Percentiles rank a stretch among this genome's conserved stretches.
These are phyloP conservation scores for Dinocampus coccinellae DNA, from an alignment of 2,888 invertebrate species.

Conservation along the genomic window DNA sequence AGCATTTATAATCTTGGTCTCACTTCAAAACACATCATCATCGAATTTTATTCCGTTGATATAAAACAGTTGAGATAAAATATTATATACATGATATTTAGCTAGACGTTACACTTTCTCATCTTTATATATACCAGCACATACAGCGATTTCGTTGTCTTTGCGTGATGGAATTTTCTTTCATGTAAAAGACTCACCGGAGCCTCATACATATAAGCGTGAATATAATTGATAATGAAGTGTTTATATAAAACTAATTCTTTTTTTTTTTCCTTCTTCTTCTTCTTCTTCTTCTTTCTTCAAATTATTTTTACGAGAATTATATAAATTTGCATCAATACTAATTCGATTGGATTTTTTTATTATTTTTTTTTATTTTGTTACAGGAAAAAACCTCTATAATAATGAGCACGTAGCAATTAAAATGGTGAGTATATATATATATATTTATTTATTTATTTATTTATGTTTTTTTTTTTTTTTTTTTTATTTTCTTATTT, in stretches of 20 bases:
- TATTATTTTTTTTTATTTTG: constrained; percentile 63
- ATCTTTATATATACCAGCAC: not conserved
- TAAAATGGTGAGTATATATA: constrained; percentile 83
- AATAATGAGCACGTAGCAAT: constrained; percentile 99
- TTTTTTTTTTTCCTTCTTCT: no score
- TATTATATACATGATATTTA: not conserved
- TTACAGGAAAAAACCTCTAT: constrained; percentile 98
- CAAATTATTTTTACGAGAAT: not conserved
- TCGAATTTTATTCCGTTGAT: not conserved
- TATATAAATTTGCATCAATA: not conserved
- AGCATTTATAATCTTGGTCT: not conserved
- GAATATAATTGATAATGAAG: constrained; percentile 25
- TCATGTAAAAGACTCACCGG: constrained; percentile 4
- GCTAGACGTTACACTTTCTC: not conserved
- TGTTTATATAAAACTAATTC: constrained; percentile 12
- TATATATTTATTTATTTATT: constrained; percentile 15
- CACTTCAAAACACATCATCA: not conserved
- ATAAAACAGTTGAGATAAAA: constrained; percentile 1
- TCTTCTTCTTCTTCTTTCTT: not conserved
- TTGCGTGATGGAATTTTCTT: constrained; percentile 10
- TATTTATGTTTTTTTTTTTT: no score
- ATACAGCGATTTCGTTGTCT: constrained; percentile 14
- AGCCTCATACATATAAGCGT: constrained; percentile 6
- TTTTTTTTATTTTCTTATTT: no score
- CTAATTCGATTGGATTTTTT: not conserved